Evolutionary conservation across 2,113 vertebrate species (phyloP), one percentile per base, ranked within the genome.

Genomic region (Seriola quinqueradiata): DNA sequence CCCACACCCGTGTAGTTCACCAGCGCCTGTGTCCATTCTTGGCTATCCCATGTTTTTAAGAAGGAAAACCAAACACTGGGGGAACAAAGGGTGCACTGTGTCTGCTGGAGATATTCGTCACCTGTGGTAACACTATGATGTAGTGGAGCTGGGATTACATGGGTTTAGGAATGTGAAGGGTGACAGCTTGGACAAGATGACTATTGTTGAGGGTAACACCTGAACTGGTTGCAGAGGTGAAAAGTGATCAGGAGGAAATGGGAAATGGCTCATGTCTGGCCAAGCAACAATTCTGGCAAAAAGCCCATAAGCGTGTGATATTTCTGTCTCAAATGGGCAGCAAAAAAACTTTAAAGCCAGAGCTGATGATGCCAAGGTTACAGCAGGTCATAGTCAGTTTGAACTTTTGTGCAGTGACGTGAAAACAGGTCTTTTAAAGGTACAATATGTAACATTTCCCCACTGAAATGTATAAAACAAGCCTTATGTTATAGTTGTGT

Each of bases 121-220:
- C 89, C 89, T 89, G 88, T 86, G 87, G 86, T 92, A 92, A 91
- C 83, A 88, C 79, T 84, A 88, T 85, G 90, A 92, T 91, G 90
- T 89, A 90, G 87, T 82, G 64, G 85, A 87, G 80, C 73, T 85
- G 84, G 90, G 89, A 92, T 93, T 90, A 93, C 90, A 89, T 21
- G 63, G 79, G 70, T 84, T 80, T 68, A 81, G 89, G 92, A 93
- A 89, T 90, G 88, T 81, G 72, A 88, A 59, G 75, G 81, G 79
- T 90, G 90, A 90, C 90, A 89, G 77, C 84, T 85, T 74, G 83
- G 84, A 93, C 88, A 92, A 88, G 70, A 89, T 91, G 82, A 16
- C 90, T 82, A 83, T 90, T 93, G 93, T 95, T 86, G 69, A 75
- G 90, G 17, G 52, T 68, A 84, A 89, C 90, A 92, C 88, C 85